Conservation (phyloP, 2,113 vertebrate genomes). For the Rhynchopsitta pachyrhyncha region DNA sequence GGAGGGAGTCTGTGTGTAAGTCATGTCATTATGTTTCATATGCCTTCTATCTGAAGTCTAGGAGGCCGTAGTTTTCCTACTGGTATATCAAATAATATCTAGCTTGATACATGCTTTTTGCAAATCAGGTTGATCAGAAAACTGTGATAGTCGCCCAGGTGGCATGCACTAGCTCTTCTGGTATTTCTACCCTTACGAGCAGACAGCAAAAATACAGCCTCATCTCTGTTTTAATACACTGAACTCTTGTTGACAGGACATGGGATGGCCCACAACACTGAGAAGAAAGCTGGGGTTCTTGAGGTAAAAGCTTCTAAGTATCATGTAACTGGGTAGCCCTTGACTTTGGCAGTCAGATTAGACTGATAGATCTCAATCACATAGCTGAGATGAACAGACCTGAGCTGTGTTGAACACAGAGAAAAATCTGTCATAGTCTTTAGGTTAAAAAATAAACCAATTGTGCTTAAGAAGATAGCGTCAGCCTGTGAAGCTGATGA, state of each 20-base stretch:
- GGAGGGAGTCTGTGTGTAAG: background rate
- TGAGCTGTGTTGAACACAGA: background rate
- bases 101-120: background rate
- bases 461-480: background rate
- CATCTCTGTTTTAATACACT: background rate
- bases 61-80: background rate
- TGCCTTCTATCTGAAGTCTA: background rate
- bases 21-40: accelerated
- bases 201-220: background rate
- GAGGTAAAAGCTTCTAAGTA: background rate
- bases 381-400: background rate
- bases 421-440: background rate
- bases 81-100: background rate
- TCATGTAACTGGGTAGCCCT: background rate
- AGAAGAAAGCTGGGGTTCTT: background rate
- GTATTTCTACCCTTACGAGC: background rate
- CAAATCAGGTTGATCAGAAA: background rate
- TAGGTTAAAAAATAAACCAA: background rate
- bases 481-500: accelerated
- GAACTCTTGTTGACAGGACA: background rate
- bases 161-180: accelerated
- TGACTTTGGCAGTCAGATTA: background rate
- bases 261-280: too few relatives aligned
- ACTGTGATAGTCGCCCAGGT: accelerated
- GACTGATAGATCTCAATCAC: background rate